A percentile compares a stretch with the other conserved stretches of the same genome.
phyloP scores from a whole-genome alignment of 2,113 vertebrate species.

The Ameiurus melas region DNA sequence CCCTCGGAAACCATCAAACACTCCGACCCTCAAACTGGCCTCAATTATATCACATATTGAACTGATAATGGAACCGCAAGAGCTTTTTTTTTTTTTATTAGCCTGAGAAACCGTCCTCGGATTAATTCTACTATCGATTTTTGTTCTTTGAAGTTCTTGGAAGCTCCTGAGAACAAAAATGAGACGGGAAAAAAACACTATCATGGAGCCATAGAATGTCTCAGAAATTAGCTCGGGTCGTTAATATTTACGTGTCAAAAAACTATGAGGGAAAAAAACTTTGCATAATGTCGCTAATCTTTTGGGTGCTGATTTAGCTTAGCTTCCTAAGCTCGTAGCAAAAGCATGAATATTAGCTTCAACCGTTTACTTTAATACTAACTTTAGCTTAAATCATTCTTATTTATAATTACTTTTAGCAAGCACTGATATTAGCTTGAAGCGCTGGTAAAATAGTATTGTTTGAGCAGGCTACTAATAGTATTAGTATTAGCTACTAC shows the following conservation, averaged over 20 bases:
- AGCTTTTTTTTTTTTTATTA: neutral
- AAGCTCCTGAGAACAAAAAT: neutral
- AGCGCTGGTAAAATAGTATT: neutral
- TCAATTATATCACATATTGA: slow-evolving; percentile 7
- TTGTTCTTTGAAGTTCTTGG: neutral
- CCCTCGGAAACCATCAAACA: neutral
- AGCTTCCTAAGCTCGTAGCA: too few species aligned
- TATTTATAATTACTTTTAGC: neutral
- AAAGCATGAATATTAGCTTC: neutral
- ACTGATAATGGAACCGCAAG: neutral
- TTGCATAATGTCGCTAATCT: neutral
- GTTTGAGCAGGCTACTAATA: neutral
- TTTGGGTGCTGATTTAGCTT: neutral
- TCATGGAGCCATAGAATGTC: neutral
- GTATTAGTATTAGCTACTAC: too few species aligned
- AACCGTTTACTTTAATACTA: neutral
- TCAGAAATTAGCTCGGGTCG: neutral
- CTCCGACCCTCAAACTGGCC: neutral
- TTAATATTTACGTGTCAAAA: neutral
- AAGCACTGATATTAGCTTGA: neutral
- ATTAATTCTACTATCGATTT: neutral
- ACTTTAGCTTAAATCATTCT: neutral
- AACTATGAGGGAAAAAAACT: neutral
- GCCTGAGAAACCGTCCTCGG: neutral
- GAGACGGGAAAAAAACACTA: neutral